These are phyloP conservation scores for Erinaceus europaeus DNA, from an alignment of 2,113 vertebrate genomes.

Conservation along the genomic window DNA sequence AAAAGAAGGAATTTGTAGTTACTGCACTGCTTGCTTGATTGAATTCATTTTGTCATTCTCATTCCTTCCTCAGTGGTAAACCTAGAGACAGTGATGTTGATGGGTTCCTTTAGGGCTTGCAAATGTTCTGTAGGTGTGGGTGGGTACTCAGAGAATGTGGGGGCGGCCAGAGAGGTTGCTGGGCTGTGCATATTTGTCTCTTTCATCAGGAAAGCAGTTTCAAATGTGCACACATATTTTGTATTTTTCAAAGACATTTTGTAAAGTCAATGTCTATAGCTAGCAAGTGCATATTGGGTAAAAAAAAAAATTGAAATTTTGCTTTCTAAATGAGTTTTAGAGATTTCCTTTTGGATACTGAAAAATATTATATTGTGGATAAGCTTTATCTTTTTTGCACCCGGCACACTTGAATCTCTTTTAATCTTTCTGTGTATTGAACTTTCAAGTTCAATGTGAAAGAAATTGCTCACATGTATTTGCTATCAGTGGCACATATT, in stretches of 20 bases:
- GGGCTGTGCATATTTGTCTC: slow-evolving; percentile 19
- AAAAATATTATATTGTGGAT: not conserved
- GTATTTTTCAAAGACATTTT: not conserved
- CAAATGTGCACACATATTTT: not conserved
- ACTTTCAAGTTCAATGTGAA: not conserved
- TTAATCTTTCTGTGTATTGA: not conserved
- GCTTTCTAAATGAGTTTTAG: slow-evolving; percentile 17
- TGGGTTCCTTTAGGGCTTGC: not conserved
- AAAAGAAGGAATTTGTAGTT: not conserved
- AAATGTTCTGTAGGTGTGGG: not conserved
- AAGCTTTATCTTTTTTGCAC: not conserved
- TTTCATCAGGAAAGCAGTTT: slow-evolving; percentile 40
- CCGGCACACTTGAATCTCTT: not conserved
- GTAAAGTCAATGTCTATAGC: slow-evolving; percentile 21
- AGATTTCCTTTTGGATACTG: not conserved
- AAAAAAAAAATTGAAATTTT: not conserved
- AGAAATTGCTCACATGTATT: not conserved
- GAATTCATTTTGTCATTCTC: slow-evolving; percentile 10
- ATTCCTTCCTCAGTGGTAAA: not conserved
- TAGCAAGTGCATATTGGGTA: not conserved
- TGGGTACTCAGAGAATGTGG: not conserved
- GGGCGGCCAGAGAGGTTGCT: not conserved
- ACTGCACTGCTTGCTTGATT: not conserved
- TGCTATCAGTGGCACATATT: not conserved
- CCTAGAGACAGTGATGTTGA: not conserved